These are phyloP conservation scores for Lampris incognitus DNA, from an alignment of 2,113 vertebrate species.

Conservation along the genomic window DNA sequence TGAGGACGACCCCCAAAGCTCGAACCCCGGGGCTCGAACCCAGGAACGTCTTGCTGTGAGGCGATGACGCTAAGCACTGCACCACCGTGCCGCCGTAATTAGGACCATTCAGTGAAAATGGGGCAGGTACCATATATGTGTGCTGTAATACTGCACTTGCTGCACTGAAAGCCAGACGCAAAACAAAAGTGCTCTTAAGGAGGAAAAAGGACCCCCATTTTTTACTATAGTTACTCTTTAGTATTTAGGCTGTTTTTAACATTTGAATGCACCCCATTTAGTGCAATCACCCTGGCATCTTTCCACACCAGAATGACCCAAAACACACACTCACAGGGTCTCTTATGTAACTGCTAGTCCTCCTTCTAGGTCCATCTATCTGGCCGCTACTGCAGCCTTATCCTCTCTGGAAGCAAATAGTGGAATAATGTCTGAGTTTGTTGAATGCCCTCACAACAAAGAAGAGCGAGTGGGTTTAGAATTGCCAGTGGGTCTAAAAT, in stretches of 20 bases:
- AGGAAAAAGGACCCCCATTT: background rate
- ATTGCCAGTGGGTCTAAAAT: conserved; percentile 63
- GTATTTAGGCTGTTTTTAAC: background rate
- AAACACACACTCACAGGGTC: background rate
- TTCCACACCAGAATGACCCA: background rate
- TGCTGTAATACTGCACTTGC: conserved; percentile 21
- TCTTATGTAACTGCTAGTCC: background rate
- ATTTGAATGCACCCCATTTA: background rate
- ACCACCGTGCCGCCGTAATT: conserved; percentile 1
- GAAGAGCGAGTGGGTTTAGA: conserved; percentile 43
- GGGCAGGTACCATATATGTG: conserved; percentile 9
- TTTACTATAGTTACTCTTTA: conserved; percentile 6
- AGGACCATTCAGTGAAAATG: conserved; percentile 3
- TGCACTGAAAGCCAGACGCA: conserved; percentile 15
- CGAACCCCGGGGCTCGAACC: too few relatives aligned
- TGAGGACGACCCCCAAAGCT: too few relatives aligned
- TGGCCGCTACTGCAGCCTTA: conserved; percentile 3
- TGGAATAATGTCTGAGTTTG: conserved; percentile 26
- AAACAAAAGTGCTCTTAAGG: conserved; percentile 24
- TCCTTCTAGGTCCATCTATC: background rate
- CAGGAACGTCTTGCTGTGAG: too few relatives aligned
- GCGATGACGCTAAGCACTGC: too few relatives aligned
- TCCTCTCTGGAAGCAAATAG: conserved; percentile 7
- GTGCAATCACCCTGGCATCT: background rate
- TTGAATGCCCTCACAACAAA: conserved; percentile 26